These are phyloP conservation scores for Momotus momota DNA, from an alignment of 2,797 vertebrate genomes.

Conservation along the genomic window DNA sequence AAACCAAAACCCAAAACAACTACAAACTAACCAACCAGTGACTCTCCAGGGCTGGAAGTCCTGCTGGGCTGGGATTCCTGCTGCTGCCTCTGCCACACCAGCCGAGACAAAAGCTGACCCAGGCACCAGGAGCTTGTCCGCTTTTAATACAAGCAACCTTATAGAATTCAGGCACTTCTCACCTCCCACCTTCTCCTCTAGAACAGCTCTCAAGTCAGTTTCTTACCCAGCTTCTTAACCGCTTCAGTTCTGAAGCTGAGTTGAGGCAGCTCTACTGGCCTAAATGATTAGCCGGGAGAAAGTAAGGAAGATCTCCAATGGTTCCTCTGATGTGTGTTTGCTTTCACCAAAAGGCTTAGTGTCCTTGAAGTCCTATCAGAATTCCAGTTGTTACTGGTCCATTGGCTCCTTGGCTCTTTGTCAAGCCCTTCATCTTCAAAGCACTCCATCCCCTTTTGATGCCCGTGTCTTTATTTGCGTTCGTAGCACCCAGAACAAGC, in stretches of 20 bases:
- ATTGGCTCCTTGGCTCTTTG: background rate
- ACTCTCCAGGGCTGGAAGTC: background rate
- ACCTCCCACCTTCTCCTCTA: background rate
- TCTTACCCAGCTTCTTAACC: background rate
- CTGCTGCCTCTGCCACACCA: background rate
- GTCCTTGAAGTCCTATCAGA: background rate
- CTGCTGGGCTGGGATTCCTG: background rate
- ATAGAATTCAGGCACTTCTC: background rate
- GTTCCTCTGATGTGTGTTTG: background rate
- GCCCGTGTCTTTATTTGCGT: background rate
- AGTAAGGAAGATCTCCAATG: background rate
- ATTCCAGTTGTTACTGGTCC: background rate
- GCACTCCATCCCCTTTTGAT: background rate
- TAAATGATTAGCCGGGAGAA: background rate
- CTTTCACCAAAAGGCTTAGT: background rate
- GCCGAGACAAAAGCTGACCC: background rate
- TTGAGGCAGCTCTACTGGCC: background rate
- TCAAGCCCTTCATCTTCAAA: conserved; percentile 43
- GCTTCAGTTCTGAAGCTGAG: background rate
- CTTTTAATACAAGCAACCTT: background rate
- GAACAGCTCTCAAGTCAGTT: background rate
- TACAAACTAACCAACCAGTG: background rate
- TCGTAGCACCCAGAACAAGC: conserved; percentile 8
- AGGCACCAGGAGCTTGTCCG: background rate
- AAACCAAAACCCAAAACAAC: background rate